These are phyloP conservation scores for Ctenoplectra terminalis DNA, from an alignment of 1,140 invertebrate genomes.

Conservation along the genomic window DNA sequence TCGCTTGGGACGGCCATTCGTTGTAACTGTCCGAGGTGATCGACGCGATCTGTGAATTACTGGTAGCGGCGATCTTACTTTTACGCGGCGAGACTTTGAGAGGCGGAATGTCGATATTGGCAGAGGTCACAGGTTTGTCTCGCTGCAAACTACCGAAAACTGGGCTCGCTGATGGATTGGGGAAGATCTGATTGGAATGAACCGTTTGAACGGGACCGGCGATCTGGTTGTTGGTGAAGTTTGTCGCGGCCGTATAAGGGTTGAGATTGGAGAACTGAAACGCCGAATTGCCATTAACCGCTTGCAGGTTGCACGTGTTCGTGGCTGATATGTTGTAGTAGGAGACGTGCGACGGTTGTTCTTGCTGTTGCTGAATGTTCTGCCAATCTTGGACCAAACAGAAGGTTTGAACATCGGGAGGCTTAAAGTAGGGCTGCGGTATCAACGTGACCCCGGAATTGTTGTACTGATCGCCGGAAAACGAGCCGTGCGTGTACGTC, in stretches of 20 bases:
- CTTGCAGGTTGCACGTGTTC: constrained; percentile 68
- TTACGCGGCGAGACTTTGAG: constrained; percentile 31
- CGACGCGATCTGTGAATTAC: constrained; percentile 22
- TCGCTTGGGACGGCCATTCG: constrained; percentile 47
- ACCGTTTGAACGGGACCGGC: constrained; percentile 34
- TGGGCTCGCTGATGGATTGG: constrained; percentile 60
- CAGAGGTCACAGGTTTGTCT: constrained; percentile 49
- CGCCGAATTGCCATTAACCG: constrained; percentile 63
- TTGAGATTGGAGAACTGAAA: constrained; percentile 63
- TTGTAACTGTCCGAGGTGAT: constrained; percentile 30
- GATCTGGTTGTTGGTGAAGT: constrained; percentile 61
- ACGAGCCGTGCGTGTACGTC: constrained; percentile 64
- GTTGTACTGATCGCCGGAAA: constrained; percentile 67
- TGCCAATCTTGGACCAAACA: constrained; percentile 70
- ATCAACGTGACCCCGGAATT: constrained; percentile 67
- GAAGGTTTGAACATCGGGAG: constrained; percentile 69
- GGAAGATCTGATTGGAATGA: constrained; percentile 60
- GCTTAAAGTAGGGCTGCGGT: constrained; percentile 73
- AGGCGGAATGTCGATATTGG: constrained; percentile 24
- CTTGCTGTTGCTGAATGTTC: constrained; percentile 55
- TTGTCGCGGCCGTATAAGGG: constrained; percentile 55
- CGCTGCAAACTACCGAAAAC: constrained; percentile 44
- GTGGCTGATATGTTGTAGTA: constrained; percentile 70
- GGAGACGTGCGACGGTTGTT: constrained; percentile 53
- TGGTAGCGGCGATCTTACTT: constrained; percentile 30